Conservation (phyloP, 2,888 invertebrate genomes). For the Thumatha senex region DNA sequence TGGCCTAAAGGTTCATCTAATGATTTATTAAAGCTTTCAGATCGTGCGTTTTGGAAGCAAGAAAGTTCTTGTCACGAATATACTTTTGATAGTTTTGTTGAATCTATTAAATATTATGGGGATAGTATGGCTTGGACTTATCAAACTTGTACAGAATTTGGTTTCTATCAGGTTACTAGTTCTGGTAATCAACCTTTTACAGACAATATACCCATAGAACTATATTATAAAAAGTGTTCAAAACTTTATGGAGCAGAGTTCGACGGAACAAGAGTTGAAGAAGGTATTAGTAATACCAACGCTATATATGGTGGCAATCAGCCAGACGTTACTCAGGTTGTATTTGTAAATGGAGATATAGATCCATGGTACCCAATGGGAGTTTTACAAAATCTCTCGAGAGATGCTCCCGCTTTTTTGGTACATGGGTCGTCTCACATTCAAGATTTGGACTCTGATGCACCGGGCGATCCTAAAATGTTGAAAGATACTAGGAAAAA, state of each 20-base stretch:
- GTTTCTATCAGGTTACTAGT: conserved; percentile 87
- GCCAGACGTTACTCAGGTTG: conserved; percentile 80
- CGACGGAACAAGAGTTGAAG: conserved; percentile 54
- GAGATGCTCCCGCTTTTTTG: conserved; percentile 63
- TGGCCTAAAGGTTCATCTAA: neutral
- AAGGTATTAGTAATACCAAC: conserved; percentile 68
- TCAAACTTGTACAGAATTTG: conserved; percentile 91
- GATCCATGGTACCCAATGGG: conserved; percentile 84
- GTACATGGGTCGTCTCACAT: conserved; percentile 64
- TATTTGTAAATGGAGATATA: conserved; percentile 83
- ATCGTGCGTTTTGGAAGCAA: neutral
- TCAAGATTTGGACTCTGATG: conserved; percentile 57
- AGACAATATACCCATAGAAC: conserved; percentile 53
- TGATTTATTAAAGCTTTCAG: neutral
- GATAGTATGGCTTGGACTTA: conserved; percentile 82
- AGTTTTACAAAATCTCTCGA: conserved; percentile 68
- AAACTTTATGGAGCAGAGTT: conserved; percentile 67
- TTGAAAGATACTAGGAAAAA: conserved; percentile 59
- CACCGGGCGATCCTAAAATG: conserved; percentile 54
- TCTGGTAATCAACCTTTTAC: conserved; percentile 84
- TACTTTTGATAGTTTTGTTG: neutral
- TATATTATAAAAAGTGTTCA: conserved; percentile 64
- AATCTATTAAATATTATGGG: neutral
- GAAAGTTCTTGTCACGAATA: neutral
- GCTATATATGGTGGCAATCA: conserved; percentile 70